Evolutionary conservation across 2,888 invertebrate species (phyloP), one percentile per base, ranked within the genome.

Genomic region (Alloplasta piceator): DNA sequence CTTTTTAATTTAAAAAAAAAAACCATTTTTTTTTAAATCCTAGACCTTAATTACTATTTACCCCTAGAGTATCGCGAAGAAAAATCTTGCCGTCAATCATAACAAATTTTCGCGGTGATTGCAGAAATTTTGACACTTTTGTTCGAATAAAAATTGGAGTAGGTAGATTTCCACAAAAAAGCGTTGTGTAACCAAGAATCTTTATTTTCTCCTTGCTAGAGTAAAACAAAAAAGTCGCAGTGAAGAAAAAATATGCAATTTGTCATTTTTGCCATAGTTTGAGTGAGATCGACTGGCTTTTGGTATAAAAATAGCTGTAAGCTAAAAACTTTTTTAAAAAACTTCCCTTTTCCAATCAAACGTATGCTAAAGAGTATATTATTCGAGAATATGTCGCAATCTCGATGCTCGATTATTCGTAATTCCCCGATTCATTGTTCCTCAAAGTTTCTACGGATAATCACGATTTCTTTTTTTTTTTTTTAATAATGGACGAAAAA

Each of bases 231-330:
- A 26, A 26, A 3, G 26, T 26, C 26, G 26, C 26, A 26, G 26
- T 26, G 26, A 26, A 26, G 26, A 3, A 26, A 26, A 26, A 26
- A 26, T 1, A 26, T 26, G 26, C 26, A 3, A 26, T 26, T 26
- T 26, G 26, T 26, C 26, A 26, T 26, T 26, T 26, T 26, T 3
- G 26, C 26, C 26, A 26, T 26, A 26, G 26, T 55, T 41, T 14
- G 41, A 67, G 50, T 26, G 41, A 70, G 36, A 55, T 60, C 55
- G 50, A 75, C 39, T 52, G 56, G 68, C 76, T 55, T 38, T 55
- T 43, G 36, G 70, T 48, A 70, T 39, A 9, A 43, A 10, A 68
- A 43, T 70, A 70, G 43, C 56, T 43, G 46, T 58, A 58, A n/a
- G 70, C 70, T 70, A 70, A 70, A 39, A 66, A 52, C 38, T 39